These are phyloP conservation scores for Lissonota sp. DNA, from an alignment of 2,888 invertebrate genomes.

Conservation along the genomic window DNA sequence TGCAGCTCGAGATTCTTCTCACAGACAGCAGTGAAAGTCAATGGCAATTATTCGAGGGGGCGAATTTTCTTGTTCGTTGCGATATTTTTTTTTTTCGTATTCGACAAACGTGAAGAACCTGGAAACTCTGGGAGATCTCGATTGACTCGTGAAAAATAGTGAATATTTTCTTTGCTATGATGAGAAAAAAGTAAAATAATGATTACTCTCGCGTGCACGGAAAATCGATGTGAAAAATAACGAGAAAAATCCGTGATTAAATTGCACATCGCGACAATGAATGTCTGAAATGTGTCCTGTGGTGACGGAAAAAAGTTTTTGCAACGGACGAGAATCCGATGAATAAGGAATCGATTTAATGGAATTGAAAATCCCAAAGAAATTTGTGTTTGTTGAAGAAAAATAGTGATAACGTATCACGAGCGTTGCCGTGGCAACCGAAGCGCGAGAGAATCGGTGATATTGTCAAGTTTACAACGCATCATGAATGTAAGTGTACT, in stretches of 20 bases:
- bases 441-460: conserved; percentile 14
- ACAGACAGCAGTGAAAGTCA: no score
- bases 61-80: no score
- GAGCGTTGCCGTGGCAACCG: conserved; percentile 21
- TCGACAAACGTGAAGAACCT: not conserved
- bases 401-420: not conserved
- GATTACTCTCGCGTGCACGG: not conserved
- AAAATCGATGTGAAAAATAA: not conserved
- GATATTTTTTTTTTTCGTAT: not conserved
- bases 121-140: conserved; percentile 6
- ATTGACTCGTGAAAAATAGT: conserved; percentile 16
- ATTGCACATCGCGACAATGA: not conserved
- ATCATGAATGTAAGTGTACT: conserved; percentile 69
- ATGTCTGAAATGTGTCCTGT: not conserved
- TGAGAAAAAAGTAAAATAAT: not conserved
- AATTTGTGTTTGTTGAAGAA: conserved; percentile 2
- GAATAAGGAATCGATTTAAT: not conserved
- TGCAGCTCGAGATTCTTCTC: no score
- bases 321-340: not conserved
- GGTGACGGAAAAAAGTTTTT: not conserved
- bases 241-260: not conserved
- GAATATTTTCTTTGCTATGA: not conserved
- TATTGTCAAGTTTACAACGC: conserved; percentile 57
- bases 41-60: no score
- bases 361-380: not conserved